Base-by-base conservation (phyloP, 2,797 vertebrate species). In the Gila robusta region DNA sequence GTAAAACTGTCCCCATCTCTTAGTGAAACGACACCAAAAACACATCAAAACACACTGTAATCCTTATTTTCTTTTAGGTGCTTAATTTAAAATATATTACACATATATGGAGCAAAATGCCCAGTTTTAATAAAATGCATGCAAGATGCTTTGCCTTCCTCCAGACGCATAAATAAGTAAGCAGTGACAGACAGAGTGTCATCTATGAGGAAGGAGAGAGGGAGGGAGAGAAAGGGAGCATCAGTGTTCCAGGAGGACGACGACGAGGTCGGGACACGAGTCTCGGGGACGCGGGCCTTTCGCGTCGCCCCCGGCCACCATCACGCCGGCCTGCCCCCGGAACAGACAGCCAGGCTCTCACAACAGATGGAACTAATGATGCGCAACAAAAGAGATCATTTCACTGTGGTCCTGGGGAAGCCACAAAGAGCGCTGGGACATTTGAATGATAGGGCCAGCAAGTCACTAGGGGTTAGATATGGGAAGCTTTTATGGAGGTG, bases 341-440 rank as follows among this genome's bases (percentile, higher is more conserved):
- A 96, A 95, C 70, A 96, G 94, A 95, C 94, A 94, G 92, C 93
- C 91, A 92, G 92, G 93, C 85, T 88, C 92, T 93, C 92, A 92
- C 94, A 96, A 96, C 97, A 97, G 96, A 97, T 97, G 96, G 96
- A 95, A 96, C 96, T 96, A 97, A 97, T 96, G 96, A 96, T 96
- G 96, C 96, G 96, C 94, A 95, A 95, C 95, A 96, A 97, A 97
- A 95, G 95, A 96, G 96, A 96, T 96, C 94, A 95, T 95, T 95
- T 96, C 91, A 92, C 94, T 93, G 91, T 94, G 93, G 94, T 96
- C 93, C 87, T 85, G 94, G 93, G 93, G 94, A 96, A 93, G 93
- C 93, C 93, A 94, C 94, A 95, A 94, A 94, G 92, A 93, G 90
- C 81, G 81, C 93, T 89, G 93, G 92, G 93, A 93, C 92, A 94